phyloP scores from a whole-genome alignment of 2,797 vertebrate genomes.

The Halcyon chelicuti region DNA sequence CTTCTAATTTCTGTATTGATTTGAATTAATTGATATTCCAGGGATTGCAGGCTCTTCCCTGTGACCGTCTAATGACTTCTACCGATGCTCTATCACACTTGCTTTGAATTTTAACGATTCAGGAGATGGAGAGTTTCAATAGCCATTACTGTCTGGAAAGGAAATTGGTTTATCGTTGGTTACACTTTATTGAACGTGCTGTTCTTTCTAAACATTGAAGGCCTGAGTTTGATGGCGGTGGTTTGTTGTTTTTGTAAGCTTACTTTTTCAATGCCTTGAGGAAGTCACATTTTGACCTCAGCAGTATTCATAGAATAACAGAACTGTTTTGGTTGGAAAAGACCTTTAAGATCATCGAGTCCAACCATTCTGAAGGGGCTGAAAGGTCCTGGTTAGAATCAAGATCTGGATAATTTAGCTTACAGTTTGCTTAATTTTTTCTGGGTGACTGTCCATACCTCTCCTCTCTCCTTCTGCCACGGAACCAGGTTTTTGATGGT shows the following conservation, averaged over 20 bases:
- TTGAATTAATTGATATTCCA: constrained; percentile 69
- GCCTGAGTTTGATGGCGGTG: background rate
- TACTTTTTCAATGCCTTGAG: background rate
- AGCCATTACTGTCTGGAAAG: background rate
- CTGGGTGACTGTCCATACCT: background rate
- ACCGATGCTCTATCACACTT: constrained; percentile 25
- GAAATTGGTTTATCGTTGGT: background rate
- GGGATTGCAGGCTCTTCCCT: constrained; percentile 42
- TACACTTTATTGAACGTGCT: background rate
- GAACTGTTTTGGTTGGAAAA: no score
- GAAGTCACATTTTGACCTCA: background rate
- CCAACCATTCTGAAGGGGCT: background rate
- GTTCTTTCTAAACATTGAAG: background rate
- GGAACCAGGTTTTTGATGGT: background rate
- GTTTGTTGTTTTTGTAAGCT: background rate
- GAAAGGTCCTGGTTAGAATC: background rate
- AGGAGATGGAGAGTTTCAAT: background rate
- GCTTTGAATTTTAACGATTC: constrained; percentile 38
- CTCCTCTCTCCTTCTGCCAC: background rate
- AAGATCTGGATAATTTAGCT: background rate
- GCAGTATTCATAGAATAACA: background rate
- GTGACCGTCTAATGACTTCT: constrained; percentile 56
- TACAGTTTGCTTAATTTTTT: background rate
- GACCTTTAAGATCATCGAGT: no score
- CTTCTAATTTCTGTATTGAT: constrained; percentile 69